A percentile compares a stretch with the other conserved stretches of the same genome.
phyloP scores from a whole-genome alignment of 2,113 vertebrate genomes.

The Gallinago paraguaiae region DNA sequence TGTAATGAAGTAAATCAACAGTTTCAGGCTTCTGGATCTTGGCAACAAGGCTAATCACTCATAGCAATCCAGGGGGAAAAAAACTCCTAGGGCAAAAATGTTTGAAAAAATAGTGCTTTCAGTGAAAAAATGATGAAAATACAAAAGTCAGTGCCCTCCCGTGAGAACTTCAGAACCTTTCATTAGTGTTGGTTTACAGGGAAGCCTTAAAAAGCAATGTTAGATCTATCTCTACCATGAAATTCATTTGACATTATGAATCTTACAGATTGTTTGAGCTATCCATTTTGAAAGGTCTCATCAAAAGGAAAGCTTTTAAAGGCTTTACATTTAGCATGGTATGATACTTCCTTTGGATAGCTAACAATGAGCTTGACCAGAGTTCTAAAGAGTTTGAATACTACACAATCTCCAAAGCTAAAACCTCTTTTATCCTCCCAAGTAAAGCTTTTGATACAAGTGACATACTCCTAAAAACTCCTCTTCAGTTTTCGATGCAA shows the following conservation, averaged over 20 bases:
- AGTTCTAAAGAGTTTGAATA: constrained; percentile 38
- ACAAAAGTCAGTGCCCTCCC: constrained; percentile 56
- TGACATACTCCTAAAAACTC: not conserved
- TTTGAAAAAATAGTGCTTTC: not conserved
- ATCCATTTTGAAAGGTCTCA: constrained; percentile 70
- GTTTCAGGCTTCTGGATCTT: constrained; percentile 33
- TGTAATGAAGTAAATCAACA: not conserved
- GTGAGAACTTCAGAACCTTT: constrained; percentile 54
- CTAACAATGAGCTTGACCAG: constrained; percentile 70
- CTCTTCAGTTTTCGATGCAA: constrained; percentile 22
- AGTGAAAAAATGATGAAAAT: not conserved
- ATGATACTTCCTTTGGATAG: constrained; percentile 68
- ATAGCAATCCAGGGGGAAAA: not conserved
- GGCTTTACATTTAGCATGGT: constrained; percentile 68
- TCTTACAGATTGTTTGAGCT: constrained; percentile 64
- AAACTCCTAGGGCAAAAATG: not conserved
- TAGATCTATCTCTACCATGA: constrained; percentile 78
- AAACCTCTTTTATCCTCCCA: constrained; percentile 62
- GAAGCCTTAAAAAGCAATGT: constrained; percentile 51
- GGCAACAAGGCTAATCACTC: not conserved
- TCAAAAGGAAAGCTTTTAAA: constrained; percentile 69
- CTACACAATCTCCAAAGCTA: constrained; percentile 49
- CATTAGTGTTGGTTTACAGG: constrained; percentile 40
- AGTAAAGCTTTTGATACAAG: constrained; percentile 62
- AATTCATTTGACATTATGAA: constrained; percentile 79